These are phyloP conservation scores for Ametastegia equiseti DNA, from an alignment of 2,888 invertebrate genomes.

Conservation along the genomic window DNA sequence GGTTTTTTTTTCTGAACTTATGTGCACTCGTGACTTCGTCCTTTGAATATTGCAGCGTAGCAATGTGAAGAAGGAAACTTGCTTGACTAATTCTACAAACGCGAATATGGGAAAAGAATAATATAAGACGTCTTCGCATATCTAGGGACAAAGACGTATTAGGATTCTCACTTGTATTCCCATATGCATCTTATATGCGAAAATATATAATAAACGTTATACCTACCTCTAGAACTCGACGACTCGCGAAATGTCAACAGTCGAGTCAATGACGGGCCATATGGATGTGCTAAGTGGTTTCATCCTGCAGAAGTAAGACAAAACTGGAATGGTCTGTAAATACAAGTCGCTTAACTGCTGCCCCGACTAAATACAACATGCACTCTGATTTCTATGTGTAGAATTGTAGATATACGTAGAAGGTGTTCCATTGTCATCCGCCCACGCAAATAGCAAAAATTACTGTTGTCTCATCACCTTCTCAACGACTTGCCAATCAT, in stretches of 20 bases:
- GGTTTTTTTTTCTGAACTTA: too few relatives aligned
- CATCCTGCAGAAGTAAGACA: not conserved
- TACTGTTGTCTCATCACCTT: not conserved
- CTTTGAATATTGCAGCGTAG: too few relatives aligned
- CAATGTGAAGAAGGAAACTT: too few relatives aligned
- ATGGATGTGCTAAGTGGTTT: constrained; percentile 26
- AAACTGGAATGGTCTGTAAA: constrained; percentile 22
- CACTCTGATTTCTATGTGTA: not conserved
- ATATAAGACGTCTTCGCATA: not conserved
- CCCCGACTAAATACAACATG: constrained; percentile 30
- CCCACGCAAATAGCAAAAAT: not conserved
- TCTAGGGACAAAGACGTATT: constrained; percentile 1
- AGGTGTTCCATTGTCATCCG: constrained; percentile 7
- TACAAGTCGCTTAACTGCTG: constrained; percentile 22
- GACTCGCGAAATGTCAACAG: constrained; percentile 32
- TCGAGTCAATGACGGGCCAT: constrained; percentile 18
- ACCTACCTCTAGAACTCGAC: too few relatives aligned
- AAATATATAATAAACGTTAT: too few relatives aligned
- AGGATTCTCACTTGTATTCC: not conserved
- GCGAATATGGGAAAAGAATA: not conserved
- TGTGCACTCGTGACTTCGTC: too few relatives aligned
- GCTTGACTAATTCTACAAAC: too few relatives aligned
- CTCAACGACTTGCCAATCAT: not conserved
- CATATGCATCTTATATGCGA: not conserved
- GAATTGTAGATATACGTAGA: too few relatives aligned